Base-by-base conservation (phyloP, 2,797 vertebrate genomes). In the Lycodopsis pacificus region DNA sequence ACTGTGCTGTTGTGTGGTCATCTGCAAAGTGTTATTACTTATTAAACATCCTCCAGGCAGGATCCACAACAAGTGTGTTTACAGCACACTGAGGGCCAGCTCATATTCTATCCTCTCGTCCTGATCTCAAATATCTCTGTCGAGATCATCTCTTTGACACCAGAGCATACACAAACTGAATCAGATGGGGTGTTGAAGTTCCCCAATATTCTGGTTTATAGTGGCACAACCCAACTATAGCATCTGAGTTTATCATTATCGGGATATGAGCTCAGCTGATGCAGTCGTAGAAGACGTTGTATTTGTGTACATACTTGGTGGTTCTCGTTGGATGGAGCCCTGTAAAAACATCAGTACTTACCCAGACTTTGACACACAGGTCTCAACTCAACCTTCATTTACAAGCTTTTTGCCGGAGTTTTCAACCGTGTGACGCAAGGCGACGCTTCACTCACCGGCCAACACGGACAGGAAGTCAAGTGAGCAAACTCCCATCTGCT, bases 1-100 rank as follows among this genome's bases (percentile, higher is more conserved):
- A 46, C 72, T 66, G 68, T 20, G 82, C 70, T 49, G 79, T 44
- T 69, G 58, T 73, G 71, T 71, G 73, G 74, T 85, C 46, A 2
- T 71, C 65, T 73, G n/a, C 78, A 83, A 68, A 76, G 72, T 76
- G 63, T 80, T 68, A 48, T 77, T 58, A 64, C 54, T 7, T 56
- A 3, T 56, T 65, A 80, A 78, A 70, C 69, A 48, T 67, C 71
- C 54, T 79, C 14, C 59, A 67, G 72, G 36, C 74, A 73, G 67
- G 48, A 54, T 86, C 69, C 53, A 22, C 25, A 54, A 75, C 57
- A 32, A 54, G 48, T 42, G 30, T 80, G 79, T 81, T 80, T 71
- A 70, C 76, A 64, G 66, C 61, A 73, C 46, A 10, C 63, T 67
- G 63, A 61, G 63, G 57, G 76, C 74, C 69, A 63, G 59, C 51